Base-by-base conservation (phyloP, 2,888 invertebrate species). In the Eupithecia exiguata region DNA sequence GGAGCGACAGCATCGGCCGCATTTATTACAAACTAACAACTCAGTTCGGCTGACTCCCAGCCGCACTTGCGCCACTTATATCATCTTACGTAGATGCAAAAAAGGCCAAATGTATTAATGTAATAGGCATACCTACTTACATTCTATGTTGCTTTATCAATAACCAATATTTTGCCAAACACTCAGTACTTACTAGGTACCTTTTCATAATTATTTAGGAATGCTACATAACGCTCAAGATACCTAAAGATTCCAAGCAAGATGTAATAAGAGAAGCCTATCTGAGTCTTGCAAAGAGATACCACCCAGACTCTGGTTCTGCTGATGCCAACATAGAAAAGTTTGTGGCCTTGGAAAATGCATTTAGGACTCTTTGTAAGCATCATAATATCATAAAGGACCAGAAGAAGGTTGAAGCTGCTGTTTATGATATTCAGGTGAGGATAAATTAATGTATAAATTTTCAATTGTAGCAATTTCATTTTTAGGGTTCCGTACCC, bases 221-320 rank as follows among this genome's bases (percentile, higher is more conserved):
- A 92, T 96, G 96, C 82, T 97, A 96, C 85, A 90, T 93, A 79
- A 89, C 96, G 53, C 92, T 98, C 46, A 96, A 96, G 71, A 92
- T 98, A 46, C 91, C 95, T 0, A 94, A 96, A 79, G 91, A 95
- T 71, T 96, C 97, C 35, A 96, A 97, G 80, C 96, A 97, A 88
- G 96, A 97, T 83, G 95, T 95, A 36, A 95, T 98, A 12, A 95
- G 97, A 70, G 88, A 95, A 79, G 96, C 97, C 2, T 98, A 97
- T 86, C 91, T 98, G 68, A 92, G 95, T 71, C 92, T 98, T 61
- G 98, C 97, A 0, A 98, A 98, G 88, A 95, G 95, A 81, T 97
- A 96, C 83, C 98, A 98, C 89, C 98, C 98, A 0, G 98, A 98
- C 84, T 97, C 97, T 66, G 96, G 96, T 0, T 95, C 95, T 0